phyloP scores from a whole-genome alignment of 1,140 invertebrate species.

The Riptortus pedestris region DNA sequence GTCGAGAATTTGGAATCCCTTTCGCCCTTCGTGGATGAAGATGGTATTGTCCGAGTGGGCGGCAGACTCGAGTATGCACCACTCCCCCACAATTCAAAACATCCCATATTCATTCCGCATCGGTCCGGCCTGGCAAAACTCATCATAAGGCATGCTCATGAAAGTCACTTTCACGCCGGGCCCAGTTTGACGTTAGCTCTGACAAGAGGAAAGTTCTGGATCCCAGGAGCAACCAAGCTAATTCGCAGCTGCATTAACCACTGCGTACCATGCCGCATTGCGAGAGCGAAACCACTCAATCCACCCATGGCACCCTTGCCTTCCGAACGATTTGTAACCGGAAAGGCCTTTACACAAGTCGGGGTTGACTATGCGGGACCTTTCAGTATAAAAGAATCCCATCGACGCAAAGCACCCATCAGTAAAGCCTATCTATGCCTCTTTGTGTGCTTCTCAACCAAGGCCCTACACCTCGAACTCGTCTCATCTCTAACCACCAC shows the following conservation, averaged over 20 bases:
- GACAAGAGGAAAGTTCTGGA: conserved; percentile 34
- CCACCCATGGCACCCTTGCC: conserved; percentile 36
- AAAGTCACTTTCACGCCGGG: conserved; percentile 33
- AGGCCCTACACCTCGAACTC: conserved; percentile 39
- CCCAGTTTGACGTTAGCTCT: conserved; percentile 29
- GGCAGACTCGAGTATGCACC: conserved; percentile 25
- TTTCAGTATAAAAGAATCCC: conserved; percentile 34
- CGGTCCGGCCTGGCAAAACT: conserved; percentile 33
- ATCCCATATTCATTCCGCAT: conserved; percentile 28
- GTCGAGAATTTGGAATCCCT: not conserved
- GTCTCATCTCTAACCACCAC: conserved; percentile 36
- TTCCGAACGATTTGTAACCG: conserved; percentile 30
- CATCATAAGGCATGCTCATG: conserved; percentile 34
- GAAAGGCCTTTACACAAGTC: conserved; percentile 33
- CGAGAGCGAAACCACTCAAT: conserved; percentile 18
- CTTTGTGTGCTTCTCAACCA: conserved; percentile 39
- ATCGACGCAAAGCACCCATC: too few species aligned
- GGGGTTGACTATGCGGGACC: conserved; percentile 40
- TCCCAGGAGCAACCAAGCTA: too few species aligned
- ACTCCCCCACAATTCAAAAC: conserved; percentile 21
- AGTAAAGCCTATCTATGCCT: conserved; percentile 38
- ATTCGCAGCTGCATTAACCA: too few species aligned
- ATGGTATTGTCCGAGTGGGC: conserved; percentile 27
- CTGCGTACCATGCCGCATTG: too few species aligned
- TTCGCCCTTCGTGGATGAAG: conserved; percentile 27